These are phyloP conservation scores for Uromys caudimaculatus DNA, from an alignment of 2,797 vertebrate species.

Conservation along the genomic window DNA sequence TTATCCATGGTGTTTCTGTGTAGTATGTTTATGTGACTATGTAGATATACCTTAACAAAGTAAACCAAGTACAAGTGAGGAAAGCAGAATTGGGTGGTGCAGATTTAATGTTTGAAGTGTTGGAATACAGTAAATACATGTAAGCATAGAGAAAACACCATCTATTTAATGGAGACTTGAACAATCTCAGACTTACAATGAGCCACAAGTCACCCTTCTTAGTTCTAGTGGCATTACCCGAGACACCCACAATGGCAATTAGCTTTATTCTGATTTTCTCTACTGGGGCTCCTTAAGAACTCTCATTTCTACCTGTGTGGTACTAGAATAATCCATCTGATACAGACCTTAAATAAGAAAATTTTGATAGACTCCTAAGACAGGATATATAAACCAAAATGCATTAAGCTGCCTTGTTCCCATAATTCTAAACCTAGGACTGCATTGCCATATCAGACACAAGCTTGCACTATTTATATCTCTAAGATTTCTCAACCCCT, in stretches of 20 bases:
- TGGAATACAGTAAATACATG: background rate
- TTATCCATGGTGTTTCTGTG: background rate
- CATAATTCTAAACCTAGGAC: background rate
- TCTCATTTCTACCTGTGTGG: background rate
- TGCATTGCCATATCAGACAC: background rate
- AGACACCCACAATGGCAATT: background rate
- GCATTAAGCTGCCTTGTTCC: background rate
- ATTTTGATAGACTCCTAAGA: background rate
- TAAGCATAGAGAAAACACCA: background rate
- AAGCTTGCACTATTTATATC: background rate
- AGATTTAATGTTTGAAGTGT: background rate
- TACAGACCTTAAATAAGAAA: background rate
- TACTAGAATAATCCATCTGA: background rate
- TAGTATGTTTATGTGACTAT: background rate
- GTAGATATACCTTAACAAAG: background rate
- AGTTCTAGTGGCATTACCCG: background rate
- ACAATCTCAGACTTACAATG: background rate
- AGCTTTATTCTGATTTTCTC: background rate
- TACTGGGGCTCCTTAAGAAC: background rate
- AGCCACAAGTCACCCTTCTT: background rate
- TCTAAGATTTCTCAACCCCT: background rate
- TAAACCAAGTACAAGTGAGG: background rate
- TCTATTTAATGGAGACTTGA: background rate
- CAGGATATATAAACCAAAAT: background rate
- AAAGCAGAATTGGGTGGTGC: background rate